These are phyloP conservation scores for Cataglyphis rosenhaueri DNA, from an alignment of 2,888 invertebrate genomes.

Conservation along the genomic window DNA sequence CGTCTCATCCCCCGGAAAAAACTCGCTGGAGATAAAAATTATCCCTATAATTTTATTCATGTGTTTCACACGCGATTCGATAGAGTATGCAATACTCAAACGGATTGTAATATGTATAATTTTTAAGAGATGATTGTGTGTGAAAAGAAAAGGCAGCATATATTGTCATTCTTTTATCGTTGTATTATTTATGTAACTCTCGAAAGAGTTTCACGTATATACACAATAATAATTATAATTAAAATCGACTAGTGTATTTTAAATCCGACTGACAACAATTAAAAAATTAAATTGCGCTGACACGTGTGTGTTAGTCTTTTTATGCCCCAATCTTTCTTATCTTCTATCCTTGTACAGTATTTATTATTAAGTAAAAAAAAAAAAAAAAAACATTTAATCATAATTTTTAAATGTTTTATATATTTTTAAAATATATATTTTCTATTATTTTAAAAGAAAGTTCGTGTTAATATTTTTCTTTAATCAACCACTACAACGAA, in stretches of 20 bases:
- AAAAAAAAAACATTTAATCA: neutral
- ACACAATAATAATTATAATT: conserved; percentile 77
- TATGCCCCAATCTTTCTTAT: neutral
- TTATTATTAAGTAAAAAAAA: neutral
- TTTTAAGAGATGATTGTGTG: conserved; percentile 59
- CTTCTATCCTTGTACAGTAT: neutral
- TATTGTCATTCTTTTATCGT: conserved; percentile 75
- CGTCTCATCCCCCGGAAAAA: conserved; percentile 44
- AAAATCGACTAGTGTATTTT: conserved; percentile 80
- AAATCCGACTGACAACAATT: conserved; percentile 81
- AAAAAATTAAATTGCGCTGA: conserved; percentile 80
- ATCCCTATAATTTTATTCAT: conserved; percentile 67
- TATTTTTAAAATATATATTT: neutral
- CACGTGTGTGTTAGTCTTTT: neutral
- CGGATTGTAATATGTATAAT: conserved; percentile 65
- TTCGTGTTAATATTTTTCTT: neutral
- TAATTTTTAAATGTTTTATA: neutral
- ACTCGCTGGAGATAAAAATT: conserved; percentile 55
- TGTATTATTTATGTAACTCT: conserved; percentile 75
- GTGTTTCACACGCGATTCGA: conserved; percentile 64
- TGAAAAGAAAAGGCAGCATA: conserved; percentile 51
- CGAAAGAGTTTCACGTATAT: conserved; percentile 77
- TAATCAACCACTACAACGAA: neutral
- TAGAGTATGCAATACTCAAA: conserved; percentile 59
- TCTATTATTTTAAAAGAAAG: neutral